A percentile compares a stretch with the other conserved stretches of the same genome.
These are phyloP conservation scores for Notiomystis cincta DNA, from an alignment of 2,113 vertebrate genomes.

Conservation along the genomic window DNA sequence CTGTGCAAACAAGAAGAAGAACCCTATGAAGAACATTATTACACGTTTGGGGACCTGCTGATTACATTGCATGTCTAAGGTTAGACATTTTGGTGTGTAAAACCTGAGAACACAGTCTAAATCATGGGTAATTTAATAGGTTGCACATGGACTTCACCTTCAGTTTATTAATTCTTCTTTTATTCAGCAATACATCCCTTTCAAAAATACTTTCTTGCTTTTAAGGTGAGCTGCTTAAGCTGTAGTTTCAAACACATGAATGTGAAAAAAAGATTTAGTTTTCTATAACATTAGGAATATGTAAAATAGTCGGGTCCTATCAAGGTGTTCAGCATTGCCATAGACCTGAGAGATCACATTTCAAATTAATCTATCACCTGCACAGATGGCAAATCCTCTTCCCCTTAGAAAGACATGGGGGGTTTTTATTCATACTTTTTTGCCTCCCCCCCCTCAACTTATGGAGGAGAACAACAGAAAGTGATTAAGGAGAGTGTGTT, in stretches of 20 bases:
- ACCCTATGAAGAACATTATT: slow-evolving; percentile 53
- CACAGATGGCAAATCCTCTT: not conserved
- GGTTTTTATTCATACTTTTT: not conserved
- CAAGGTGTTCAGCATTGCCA: not conserved
- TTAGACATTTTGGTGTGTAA: slow-evolving; percentile 51
- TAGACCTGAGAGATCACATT: not conserved
- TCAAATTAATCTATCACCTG: not conserved
- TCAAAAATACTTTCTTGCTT: not conserved
- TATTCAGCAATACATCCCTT: not conserved
- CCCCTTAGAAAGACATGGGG: not conserved
- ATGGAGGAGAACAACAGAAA: slow-evolving; percentile 11
- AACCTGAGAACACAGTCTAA: slow-evolving; percentile 52
- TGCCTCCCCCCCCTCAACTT: not conserved
- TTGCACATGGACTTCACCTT: slow-evolving; percentile 47
- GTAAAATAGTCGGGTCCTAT: not conserved
- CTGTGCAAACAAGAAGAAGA: slow-evolving; percentile 75
- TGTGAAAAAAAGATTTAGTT: not conserved
- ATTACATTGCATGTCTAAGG: slow-evolving; percentile 58
- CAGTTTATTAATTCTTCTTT: slow-evolving; percentile 43
- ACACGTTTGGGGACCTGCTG: slow-evolving; percentile 66
- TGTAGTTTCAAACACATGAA: slow-evolving; percentile 27
- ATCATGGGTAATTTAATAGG: slow-evolving; percentile 46
- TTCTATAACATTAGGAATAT: not conserved
- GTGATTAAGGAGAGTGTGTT: slow-evolving; percentile 32
- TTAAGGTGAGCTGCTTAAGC: slow-evolving; percentile 1